These are phyloP conservation scores for Osedax fenrisi DNA, from an alignment of 2,888 invertebrate species.

Conservation along the genomic window DNA sequence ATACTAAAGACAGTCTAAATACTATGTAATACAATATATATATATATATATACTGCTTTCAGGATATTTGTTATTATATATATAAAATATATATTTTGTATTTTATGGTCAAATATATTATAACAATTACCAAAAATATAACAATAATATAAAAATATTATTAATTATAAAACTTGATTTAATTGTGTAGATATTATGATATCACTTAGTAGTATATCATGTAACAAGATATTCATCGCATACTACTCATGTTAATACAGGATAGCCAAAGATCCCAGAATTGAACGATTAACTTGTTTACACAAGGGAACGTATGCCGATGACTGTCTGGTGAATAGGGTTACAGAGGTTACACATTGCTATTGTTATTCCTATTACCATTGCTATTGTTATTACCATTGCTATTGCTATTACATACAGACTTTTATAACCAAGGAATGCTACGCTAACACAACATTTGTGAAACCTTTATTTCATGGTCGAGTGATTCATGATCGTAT, in stretches of 20 bases:
- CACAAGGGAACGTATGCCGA: conserved; percentile 98
- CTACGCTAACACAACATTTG: not conserved
- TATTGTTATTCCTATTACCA: too few relatives aligned
- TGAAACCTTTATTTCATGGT: too few relatives aligned
- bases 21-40: not conserved
- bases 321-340: conserved; percentile 87
- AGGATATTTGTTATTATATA: not conserved
- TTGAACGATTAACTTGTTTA: conserved; percentile 78
- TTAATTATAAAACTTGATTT: too few relatives aligned
- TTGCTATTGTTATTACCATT: too few relatives aligned
- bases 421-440: too few relatives aligned
- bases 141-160: conserved; percentile 12
- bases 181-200: too few relatives aligned
- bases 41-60: not conserved
- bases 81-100: not conserved
- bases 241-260: conserved; percentile 38
- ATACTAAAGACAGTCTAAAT: not conserved
- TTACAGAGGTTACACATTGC: conserved; percentile 68
- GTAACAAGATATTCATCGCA: too few relatives aligned
- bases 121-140: not conserved
- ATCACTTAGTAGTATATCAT: too few relatives aligned
- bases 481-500: too few relatives aligned
- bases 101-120: not conserved
- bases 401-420: too few relatives aligned
- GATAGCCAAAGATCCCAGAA: conserved; percentile 83